Base-by-base conservation (phyloP, 2,113 vertebrate genomes). In the Fregetta grallaria region DNA sequence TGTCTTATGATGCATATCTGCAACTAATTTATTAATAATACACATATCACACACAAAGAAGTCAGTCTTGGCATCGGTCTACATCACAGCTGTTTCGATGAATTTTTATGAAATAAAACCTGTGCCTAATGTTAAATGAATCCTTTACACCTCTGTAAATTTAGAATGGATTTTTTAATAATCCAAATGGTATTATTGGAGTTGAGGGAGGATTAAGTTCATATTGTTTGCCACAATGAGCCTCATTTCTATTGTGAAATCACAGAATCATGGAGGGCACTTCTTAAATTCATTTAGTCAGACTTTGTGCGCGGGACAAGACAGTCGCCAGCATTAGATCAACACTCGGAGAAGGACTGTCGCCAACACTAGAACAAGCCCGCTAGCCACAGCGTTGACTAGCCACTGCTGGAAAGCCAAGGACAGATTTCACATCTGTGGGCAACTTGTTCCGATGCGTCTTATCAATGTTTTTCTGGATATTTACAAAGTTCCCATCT, bases 1-100 rank as follows among this genome's bases (percentile, higher is more conserved):
- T 95, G 73, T 63, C 76, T 81, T 74, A 77, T 49, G 52, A 67
- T 38, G 16, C 17, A 1, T 53, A 63, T 87, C 61, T 81, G 45
- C n/a, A 91, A 32, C 25, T 70, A 17, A 70, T 89, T 86, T 80
- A 77, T 84, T 49, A 71, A 74, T 80, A 94, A 70, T 32, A 80
- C 8, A 47, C 22, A 1, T 44, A 62, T 34, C 40, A n/a, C 13
- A 21, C 63, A 86, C 30, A 70, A 73, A 88, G 34, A 76, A 76
- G 53, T 56, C 67, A 77, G 67, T 18, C 27, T 70, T 84, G 45
- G 45, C 68, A 86, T 95, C 58, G 80, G 23, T 76, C 21, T 86
- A 26, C 26, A 42, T 78, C 84, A 84, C n/a, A 81, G 14, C n/a
- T 38, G 9, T 50, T 91, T 84, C 50, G 71, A 9, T 53, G 21